Percentiles rank a stretch among this genome's conserved stretches.
Evolutionary conservation across 1,140 invertebrate species (phyloP).

Genomic region (Leucophenga varia): DNA sequence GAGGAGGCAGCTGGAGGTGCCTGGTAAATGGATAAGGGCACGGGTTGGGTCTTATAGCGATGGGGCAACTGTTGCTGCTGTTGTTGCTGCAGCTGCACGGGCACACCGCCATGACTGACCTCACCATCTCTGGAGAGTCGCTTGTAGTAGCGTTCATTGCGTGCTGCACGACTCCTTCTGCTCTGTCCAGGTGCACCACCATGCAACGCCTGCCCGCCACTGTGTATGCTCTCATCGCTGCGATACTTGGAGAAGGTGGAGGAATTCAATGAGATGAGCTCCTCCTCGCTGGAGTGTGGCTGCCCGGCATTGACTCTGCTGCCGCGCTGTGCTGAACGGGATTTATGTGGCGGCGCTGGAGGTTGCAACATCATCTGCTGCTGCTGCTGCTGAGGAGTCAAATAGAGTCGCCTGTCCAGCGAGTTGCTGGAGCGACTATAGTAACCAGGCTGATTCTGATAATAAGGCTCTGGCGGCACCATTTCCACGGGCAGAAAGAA

Average conservation of each 20-base stretch:
- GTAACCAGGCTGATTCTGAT: conserved; percentile 13
- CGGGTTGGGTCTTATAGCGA: conserved; percentile 25
- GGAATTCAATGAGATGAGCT: conserved; percentile 62
- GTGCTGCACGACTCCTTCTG: conserved; percentile 62
- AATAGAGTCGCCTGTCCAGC: conserved; percentile 34
- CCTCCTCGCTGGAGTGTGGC: conserved; percentile 73
- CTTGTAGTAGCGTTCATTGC: conserved; percentile 74
- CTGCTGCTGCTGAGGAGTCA: conserved; percentile 11
- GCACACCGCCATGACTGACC: conserved; percentile 10
- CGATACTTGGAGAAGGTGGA: conserved; percentile 62
- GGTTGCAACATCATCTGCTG: conserved; percentile 1
- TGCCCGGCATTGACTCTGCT: conserved; percentile 63
- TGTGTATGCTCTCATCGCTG: conserved; percentile 65
- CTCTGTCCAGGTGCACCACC: conserved; percentile 47
- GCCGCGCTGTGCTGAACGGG: conserved; percentile 55
- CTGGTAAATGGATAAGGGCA: conserved; percentile 15
- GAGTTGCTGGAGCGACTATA: conserved; percentile 43
- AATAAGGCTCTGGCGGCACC: conserved; percentile 47
- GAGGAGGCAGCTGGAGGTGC: conserved; percentile 5
- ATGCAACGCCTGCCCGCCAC: conserved; percentile 58
- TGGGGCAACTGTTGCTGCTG: too few relatives aligned
- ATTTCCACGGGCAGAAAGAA: conserved; percentile 58
- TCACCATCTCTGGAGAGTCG: conserved; percentile 67
- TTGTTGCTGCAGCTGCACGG: conserved; percentile 11
- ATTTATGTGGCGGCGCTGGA: neutral